phyloP scores from a whole-genome alignment of 1,140 invertebrate species.

The Marisa cornuarietis region DNA sequence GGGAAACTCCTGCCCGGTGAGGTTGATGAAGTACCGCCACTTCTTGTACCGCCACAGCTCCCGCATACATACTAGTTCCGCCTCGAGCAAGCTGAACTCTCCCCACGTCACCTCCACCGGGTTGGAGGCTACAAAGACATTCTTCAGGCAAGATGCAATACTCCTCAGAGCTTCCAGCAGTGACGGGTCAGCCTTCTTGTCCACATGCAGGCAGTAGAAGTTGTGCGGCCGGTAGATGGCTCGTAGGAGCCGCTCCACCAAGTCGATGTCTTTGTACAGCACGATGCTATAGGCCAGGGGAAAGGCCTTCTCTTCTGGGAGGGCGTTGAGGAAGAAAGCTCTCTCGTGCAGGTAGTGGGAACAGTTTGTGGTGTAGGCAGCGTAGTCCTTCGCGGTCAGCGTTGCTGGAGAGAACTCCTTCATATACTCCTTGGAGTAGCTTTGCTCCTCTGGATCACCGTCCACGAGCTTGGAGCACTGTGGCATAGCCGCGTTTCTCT shows the following conservation, averaged over 20 bases:
- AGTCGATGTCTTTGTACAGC: constrained; percentile 55
- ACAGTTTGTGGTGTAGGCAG: constrained; percentile 4
- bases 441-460: neutral
- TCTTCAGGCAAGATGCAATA: constrained; percentile 44
- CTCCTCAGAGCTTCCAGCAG: constrained; percentile 29
- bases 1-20: constrained; percentile 54
- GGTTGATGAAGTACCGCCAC: constrained; percentile 57
- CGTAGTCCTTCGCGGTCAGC: neutral
- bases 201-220: constrained; percentile 55
- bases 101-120: constrained; percentile 46
- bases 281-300: constrained; percentile 53
- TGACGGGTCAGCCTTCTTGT: constrained; percentile 33
- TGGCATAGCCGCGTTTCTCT: too few species aligned
- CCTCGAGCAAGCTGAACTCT: constrained; percentile 34
- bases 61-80: constrained; percentile 45
- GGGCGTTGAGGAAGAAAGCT: constrained; percentile 35
- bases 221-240: constrained; percentile 56
- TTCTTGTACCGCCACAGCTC: constrained; percentile 32
- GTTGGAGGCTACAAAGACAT: constrained; percentile 47
- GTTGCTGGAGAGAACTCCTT: neutral
- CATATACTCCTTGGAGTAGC: neutral
- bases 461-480: neutral
- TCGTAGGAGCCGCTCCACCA: constrained; percentile 50
- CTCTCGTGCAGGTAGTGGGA: constrained; percentile 8
- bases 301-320: constrained; percentile 43